Evolutionary conservation across 2,113 vertebrate genomes (phyloP), one percentile per base, ranked within the genome.

Genomic region (Cryptoleucopteryx plumbea): DNA sequence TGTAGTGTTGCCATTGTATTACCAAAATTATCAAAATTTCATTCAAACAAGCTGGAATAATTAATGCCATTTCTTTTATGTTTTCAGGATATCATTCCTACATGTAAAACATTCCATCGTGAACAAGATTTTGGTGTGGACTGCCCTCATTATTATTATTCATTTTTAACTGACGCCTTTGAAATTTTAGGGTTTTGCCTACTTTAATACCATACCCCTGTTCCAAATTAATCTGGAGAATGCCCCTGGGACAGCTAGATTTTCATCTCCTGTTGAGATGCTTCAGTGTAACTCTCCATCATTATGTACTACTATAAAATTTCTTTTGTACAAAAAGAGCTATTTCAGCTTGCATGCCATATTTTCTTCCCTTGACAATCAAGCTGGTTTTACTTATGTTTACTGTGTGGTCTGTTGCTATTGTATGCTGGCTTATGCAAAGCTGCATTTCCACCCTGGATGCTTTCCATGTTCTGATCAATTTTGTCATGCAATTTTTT

Each of bases 381-480:
- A 96, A 97, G 98, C 81, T 97, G 95, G 92, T 98, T 98, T 97
- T 93, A 97, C 94, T 97, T 96, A 97, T 82, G 86, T 92, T 93
- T 74, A 81, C 96, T 97, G 90, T 94, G 95, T 95, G 96, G 96
- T 97, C 95, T 97, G 27, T 27, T 91, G 81, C 93, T 90, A 97
- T 96, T 97, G 66, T 91, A 87, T 10, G 52, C 32, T 31, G 72
- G 47, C 94, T 97, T 90, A 90, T 95, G 96, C 80, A 97, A 96
- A 96, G 91, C 86, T 91, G 77, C 91, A 74, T 94, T 98, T 97
- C 95, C 97, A 97, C 95, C 78, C 82, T 95, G 97, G 96, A 92
- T 87, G 52, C 38, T 81, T 97, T 96, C 94, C 96, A 95, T 79
- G 71, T 94, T 97, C 94, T 96, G 50, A 90, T 92, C 91, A 95